Evolutionary conservation across 2,113 vertebrate species (phyloP).

Genomic region (Cottus gobio): DNA sequence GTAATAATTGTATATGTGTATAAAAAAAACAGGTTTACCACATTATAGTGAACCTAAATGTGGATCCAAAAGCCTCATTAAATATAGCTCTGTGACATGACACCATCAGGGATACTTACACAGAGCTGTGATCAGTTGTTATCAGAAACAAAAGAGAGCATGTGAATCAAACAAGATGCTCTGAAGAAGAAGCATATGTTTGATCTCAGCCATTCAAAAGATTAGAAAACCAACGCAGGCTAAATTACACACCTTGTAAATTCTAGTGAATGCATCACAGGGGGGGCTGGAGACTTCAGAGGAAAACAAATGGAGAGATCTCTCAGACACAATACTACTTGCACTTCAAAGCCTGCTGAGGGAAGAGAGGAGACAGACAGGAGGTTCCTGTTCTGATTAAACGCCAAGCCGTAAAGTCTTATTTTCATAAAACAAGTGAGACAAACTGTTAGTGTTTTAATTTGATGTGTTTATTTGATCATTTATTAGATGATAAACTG

Average conservation of each 20-base stretch:
- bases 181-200: slow-evolving; percentile 60
- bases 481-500: neutral
- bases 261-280: slow-evolving; percentile 70
- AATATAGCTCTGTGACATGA: neutral
- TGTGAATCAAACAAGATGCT: slow-evolving; percentile 64
- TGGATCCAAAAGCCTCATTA: neutral
- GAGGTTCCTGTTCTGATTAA: slow-evolving; percentile 56
- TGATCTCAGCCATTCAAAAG: slow-evolving; percentile 78
- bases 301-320: slow-evolving; percentile 82
- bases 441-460: neutral
- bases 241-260: slow-evolving; percentile 80
- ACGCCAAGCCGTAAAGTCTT: neutral
- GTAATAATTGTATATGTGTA: neutral
- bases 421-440: neutral
- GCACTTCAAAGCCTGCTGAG: slow-evolving; percentile 78
- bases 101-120: slow-evolving; percentile 24
- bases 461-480: neutral
- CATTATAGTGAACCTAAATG: neutral
- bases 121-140: slow-evolving; percentile 60
- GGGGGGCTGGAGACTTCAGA: slow-evolving; percentile 78
- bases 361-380: slow-evolving; percentile 54
- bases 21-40: neutral
- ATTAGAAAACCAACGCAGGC: slow-evolving; percentile 75
- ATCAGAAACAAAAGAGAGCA: slow-evolving; percentile 70
- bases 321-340: slow-evolving; percentile 75